Evolutionary conservation across 1,140 invertebrate genomes (phyloP).

Genomic region (Caenorhabditis elegans): DNA sequence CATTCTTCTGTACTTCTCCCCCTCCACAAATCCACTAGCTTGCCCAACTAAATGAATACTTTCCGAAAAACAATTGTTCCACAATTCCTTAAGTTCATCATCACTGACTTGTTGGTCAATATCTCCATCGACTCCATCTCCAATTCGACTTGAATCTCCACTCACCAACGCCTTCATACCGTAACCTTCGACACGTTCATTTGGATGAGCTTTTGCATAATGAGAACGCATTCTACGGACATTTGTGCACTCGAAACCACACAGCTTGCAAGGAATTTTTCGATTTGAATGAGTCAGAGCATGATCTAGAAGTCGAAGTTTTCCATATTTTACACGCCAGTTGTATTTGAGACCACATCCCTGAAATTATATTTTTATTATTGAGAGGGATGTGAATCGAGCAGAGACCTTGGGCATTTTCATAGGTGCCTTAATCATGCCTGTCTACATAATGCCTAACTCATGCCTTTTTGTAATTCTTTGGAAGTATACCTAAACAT

Average conservation of each 20-base stretch:
- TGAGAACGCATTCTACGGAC: slow-evolving; percentile 5
- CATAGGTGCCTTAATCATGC: too few species aligned
- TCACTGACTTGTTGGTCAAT: background rate
- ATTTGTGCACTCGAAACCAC: background rate
- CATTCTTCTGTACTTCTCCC: slow-evolving; percentile 4
- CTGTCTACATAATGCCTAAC: too few species aligned
- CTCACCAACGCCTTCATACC: slow-evolving; percentile 13
- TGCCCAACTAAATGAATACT: background rate
- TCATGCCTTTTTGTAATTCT: too few species aligned
- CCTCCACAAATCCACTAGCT: background rate
- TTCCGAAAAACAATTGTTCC: background rate
- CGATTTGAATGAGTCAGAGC: background rate
- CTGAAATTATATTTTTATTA: background rate
- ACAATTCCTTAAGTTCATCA: background rate
- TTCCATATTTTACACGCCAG: slow-evolving; percentile 16
- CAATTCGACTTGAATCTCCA: background rate
- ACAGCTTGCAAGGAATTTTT: slow-evolving; percentile 2
- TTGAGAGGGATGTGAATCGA: too few species aligned
- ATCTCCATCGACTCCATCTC: background rate
- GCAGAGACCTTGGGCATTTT: too few species aligned
- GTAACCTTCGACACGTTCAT: background rate
- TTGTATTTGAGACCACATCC: background rate
- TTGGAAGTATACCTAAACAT: too few species aligned
- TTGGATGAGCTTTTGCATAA: slow-evolving; percentile 6
- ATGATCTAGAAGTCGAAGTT: background rate